Evolutionary conservation across 2,797 vertebrate species (phyloP).

Genomic region (Phataginus tricuspis): DNA sequence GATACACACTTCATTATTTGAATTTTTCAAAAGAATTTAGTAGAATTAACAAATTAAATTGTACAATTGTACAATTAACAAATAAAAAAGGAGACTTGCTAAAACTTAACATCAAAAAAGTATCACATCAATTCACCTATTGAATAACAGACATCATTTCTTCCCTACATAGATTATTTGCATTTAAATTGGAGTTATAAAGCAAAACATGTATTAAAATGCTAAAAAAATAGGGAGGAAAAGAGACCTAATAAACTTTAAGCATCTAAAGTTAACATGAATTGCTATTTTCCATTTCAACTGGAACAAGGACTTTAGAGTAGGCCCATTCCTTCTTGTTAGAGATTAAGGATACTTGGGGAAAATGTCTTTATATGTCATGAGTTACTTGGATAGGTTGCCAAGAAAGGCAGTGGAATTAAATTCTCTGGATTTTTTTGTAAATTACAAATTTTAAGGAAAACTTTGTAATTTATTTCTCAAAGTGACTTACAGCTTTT

Average conservation of each 20-base stretch:
- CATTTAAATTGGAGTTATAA: neutral
- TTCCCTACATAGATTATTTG: neutral
- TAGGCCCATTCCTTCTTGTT: neutral
- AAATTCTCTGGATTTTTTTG: neutral
- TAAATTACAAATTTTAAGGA: neutral
- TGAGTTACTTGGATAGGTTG: neutral
- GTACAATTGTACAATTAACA: neutral
- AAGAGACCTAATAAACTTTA: neutral
- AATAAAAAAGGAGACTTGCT: neutral
- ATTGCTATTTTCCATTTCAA: neutral
- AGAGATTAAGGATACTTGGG: neutral
- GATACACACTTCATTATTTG: neutral
- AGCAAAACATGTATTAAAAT: neutral
- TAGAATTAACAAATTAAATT: too few species aligned
- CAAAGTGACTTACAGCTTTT: neutral
- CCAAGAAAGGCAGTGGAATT: neutral
- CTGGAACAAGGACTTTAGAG: neutral
- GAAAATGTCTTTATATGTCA: neutral
- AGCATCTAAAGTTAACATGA: neutral
- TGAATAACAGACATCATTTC: neutral
- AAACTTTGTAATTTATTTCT: neutral
- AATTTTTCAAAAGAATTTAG: neutral
- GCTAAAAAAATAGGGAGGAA: neutral
- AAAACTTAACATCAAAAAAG: neutral
- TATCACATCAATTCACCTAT: neutral